Conservation (phyloP, 2,113 vertebrate species). For the Clarias gariepinus region DNA sequence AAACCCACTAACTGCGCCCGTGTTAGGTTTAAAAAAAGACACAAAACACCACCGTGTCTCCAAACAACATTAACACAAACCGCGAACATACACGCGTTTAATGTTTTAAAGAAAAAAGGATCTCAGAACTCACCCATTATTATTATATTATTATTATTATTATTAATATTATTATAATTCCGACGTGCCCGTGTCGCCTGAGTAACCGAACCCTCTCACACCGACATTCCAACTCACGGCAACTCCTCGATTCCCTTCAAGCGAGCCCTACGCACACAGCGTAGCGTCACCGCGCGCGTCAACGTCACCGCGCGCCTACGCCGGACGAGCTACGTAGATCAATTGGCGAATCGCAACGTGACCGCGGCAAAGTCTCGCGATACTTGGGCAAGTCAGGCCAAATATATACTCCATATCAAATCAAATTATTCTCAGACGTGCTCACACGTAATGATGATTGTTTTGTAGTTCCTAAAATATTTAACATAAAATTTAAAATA, state of each 20-base stretch:
- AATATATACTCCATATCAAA: background rate
- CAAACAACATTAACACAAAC: background rate
- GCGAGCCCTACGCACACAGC: slow-evolving; percentile 50
- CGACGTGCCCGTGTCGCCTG: slow-evolving; percentile 55
- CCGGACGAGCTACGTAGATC: background rate
- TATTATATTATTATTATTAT: slow-evolving; percentile 25
- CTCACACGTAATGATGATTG: background rate
- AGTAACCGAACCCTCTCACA: slow-evolving; percentile 62
- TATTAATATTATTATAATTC: no score
- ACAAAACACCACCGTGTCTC: background rate
- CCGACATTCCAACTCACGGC: slow-evolving; percentile 49
- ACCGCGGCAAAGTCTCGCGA: background rate
- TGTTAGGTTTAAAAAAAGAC: background rate
- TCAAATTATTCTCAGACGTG: background rate
- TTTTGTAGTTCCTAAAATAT: no score
- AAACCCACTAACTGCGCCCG: slow-evolving; percentile 35
- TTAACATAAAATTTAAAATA: no score
- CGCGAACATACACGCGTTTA: background rate
- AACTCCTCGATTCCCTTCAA: slow-evolving; percentile 34
- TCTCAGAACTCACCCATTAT: slow-evolving; percentile 68
- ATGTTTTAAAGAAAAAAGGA: background rate
- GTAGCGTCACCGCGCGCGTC: slow-evolving; percentile 36
- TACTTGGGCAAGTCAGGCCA: background rate
- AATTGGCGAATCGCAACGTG: background rate
- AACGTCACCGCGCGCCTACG: background rate